Evolutionary conservation across 23 tunicate genomes (phyloP), one percentile per base, ranked within the genome.

Genomic region (Pegea sp.): DNA sequence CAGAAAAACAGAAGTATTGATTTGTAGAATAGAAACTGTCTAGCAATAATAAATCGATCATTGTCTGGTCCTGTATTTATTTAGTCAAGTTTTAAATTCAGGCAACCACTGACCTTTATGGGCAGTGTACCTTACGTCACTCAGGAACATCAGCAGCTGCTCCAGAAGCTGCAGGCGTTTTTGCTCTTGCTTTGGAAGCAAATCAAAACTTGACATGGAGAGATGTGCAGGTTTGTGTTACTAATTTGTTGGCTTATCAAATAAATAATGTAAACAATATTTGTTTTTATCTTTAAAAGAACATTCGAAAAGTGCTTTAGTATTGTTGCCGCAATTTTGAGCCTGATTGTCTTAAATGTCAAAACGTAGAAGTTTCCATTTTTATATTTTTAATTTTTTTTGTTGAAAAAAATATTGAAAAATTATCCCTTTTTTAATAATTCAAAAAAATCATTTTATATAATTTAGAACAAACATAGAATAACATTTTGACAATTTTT

Each of bases 101-200:
- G 95, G 99, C 99, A 42, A 91, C 99, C 58, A 91, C 99, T 13
- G 99, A 91, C 50, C 64, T 91, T 30, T 91, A 91, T 60, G 99
- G 93, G 3, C 66, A 73, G 24, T 91, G 99, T 59, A 91, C 99
- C 16, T 44, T 91, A 24, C 76, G 89, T 29, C 99, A 91, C 69
- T 78, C 91, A 0, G 99, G 99, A 4, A 91, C 99, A 22, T 91
- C 99, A 16, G 99, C 99, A 0, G 99, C 99, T 5, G 99, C 99
- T 2, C 99, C 99, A 3, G 99, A 91, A 60, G 99, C 99, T 8
- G 99, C 99, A 25, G 99, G 99, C 8, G 99, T 91, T 8, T 79
- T 79, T 49, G 99, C 99, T 34, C 74, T 91, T 31, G 99, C 88
- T 6, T 51, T 91, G 60, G 93, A 91, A 33, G 99, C 99, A 2